A percentile compares a stretch with the other conserved stretches of the same genome.
These are phyloP conservation scores for Tachysurus vachellii DNA, from an alignment of 2,113 vertebrate genomes.

Conservation along the genomic window DNA sequence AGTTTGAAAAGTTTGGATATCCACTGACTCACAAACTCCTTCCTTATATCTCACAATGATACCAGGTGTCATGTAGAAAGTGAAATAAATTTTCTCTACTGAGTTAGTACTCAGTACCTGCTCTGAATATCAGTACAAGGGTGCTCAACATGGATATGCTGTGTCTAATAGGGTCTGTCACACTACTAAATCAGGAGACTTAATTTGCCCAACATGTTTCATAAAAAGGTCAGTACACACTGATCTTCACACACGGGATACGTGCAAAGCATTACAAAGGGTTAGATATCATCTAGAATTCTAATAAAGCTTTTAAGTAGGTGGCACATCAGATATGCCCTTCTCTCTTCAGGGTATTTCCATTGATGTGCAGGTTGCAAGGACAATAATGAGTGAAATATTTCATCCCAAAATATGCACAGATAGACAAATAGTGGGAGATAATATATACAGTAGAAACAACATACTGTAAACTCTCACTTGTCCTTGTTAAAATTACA, in stretches of 20 bases:
- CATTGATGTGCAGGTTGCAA: not conserved
- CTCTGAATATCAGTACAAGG: not conserved
- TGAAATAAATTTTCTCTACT: not conserved
- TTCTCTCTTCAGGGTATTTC: not conserved
- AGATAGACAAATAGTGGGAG: not conserved
- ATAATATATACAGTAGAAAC: not conserved
- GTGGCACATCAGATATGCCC: not conserved
- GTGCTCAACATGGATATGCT: not conserved
- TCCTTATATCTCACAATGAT: not conserved
- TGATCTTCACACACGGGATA: conserved; percentile 24
- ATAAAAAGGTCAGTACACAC: conserved; percentile 22
- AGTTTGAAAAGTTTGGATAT: not conserved
- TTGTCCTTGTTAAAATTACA: not conserved
- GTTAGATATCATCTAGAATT: not conserved
- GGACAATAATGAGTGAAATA: not conserved
- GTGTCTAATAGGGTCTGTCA: conserved; percentile 26
- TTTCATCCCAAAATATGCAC: not conserved
- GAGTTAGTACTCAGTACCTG: not conserved
- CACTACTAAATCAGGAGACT: conserved; percentile 11
- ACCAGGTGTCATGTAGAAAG: not conserved
- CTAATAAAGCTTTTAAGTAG: conserved; percentile 6
- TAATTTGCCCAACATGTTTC: conserved; percentile 31
- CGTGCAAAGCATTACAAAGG: conserved; percentile 30
- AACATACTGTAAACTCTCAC: not conserved
- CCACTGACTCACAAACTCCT: not conserved